Base-by-base conservation (phyloP, 2,797 vertebrate species). In the Pseudotriccus pelzelni region DNA sequence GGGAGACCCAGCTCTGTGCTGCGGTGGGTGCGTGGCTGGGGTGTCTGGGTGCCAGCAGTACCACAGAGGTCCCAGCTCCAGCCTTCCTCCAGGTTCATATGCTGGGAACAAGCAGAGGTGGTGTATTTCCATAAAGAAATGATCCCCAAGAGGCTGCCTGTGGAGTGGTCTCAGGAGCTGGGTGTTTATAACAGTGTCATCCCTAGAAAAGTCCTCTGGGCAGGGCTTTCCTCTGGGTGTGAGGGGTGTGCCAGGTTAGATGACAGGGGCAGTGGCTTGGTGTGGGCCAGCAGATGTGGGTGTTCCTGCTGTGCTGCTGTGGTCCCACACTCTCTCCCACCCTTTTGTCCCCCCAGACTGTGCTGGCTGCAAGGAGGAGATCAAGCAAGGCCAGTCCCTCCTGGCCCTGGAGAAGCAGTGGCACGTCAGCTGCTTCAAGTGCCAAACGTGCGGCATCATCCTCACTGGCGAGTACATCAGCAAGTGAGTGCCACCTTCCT, bases 371-470 rank as follows among this genome's bases (percentile, higher is more conserved):
- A 98, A 99, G 96, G 99, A 99, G 27, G 99, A 99, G 97, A 99
- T 99, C 97, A 99, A 99, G 96, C 99, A 99, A 68, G 99, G 99
- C 80, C 99, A 99, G 97, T 99, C 99, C 2, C 99, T 99, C 59
- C 98, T 99, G 98, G 99, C 99, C 0, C 87, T 99, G 97, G 99
- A 99, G 97, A 99, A 99, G 94, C 99, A 99, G 97, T 99, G 99
- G 99, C 99, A 99, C 3, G 99, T 99, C 97, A 99, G 99, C 98
- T 99, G 99, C 97, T 99, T 99, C 98, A 98, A 99, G 97, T 99
- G 99, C 98, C 99, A 98, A 97, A 99, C 99, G 12, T 99, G 99
- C 49, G 99, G 98, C 64, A 98, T 99, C 97, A 98, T 99, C 93
- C 98, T 99, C 95, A 99, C 99, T 0, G 99, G 99, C 93, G 99